Evolutionary conservation across 2,113 vertebrate species (phyloP), one percentile per base, ranked within the genome.

Genomic region (Rhagologus leucostigma): DNA sequence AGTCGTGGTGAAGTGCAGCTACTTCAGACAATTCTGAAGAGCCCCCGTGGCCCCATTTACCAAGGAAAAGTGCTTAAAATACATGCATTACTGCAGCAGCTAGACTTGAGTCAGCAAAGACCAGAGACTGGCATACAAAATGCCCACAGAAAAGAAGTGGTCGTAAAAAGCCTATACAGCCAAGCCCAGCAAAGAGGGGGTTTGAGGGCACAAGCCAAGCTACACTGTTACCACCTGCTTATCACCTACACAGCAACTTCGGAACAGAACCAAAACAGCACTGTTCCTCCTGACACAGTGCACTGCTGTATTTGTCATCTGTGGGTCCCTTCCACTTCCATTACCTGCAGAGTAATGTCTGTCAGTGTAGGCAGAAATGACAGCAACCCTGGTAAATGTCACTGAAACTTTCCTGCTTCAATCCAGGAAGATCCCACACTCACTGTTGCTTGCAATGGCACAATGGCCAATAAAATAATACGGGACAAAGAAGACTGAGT

Each of bases 91-190:
- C 35, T 49, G 55, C 27, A 10, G 30, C n/a, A 87, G 18, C 24
- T 56, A 52, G 15, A 86, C 19, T 12, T 11, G 14, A 83, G 24
- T 55, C 29, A 63, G 62, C 60, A 65, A 26, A 79, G 47, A 78
- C 37, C 35, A 68, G 12, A 64, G 12, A 46, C 21, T 35, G 24
- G 16, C 3, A 1, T 10, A 46, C 7, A 29, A 62, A 85, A 69
- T 3, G 6, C 35, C 14, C 26, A 46, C 14, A 55, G 21, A 67
- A 80, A 9, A 81, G 16, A 84, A 76, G 56, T 2, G 5, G 7
- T 6, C 18, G 2, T 47, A 11, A 76, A 68, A 13, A 73, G 18
- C 6, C 33, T n/a, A 6, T 2, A n/a, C 0, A 2, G 33, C 30
- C 32, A 81, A 90, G 9, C n/a, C 18, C 32, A 32, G 2, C 10